Conservation (phyloP, 2,888 invertebrate species). For the Bellardia pandia region DNA sequence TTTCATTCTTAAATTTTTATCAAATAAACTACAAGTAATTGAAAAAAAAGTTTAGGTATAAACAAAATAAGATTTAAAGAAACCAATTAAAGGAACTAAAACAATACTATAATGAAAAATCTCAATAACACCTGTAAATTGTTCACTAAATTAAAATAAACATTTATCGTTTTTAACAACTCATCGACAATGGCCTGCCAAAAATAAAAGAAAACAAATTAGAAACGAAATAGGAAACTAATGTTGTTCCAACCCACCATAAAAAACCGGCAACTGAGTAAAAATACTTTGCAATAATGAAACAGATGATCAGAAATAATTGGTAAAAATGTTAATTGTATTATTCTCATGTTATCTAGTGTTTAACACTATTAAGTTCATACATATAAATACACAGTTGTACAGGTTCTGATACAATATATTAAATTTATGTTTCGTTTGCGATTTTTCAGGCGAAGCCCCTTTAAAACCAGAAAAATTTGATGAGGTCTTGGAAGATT, state of each 20-base stretch:
- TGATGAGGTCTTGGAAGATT: constrained; percentile 90
- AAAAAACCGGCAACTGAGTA: background rate
- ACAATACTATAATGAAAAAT: background rate
- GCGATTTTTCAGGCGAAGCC: constrained; percentile 85
- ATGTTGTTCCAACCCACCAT: constrained; percentile 23
- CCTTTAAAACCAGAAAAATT: constrained; percentile 90
- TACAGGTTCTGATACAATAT: background rate
- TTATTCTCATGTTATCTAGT: background rate
- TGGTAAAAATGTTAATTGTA: constrained; percentile 48
- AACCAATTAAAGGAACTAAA: constrained; percentile 6
- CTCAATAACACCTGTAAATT: constrained; percentile 64
- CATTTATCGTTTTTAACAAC: constrained; percentile 4
- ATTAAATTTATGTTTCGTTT: constrained; percentile 25
- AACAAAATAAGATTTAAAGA: constrained; percentile 21
- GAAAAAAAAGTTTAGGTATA: background rate
- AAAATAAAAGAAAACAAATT: constrained; percentile 45
- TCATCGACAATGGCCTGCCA: constrained; percentile 32
- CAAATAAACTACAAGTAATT: constrained; percentile 10
- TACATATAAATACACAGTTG: too few species aligned
- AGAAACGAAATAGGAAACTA: constrained; percentile 19
- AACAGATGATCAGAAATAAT: constrained; percentile 28
- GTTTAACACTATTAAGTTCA: too few species aligned
- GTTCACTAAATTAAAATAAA: constrained; percentile 40
- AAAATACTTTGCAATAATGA: constrained; percentile 2
- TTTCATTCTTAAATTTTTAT: constrained; percentile 4